Conservation (phyloP, 2,888 invertebrate genomes). For the Ditylenchus weischeri region DNA sequence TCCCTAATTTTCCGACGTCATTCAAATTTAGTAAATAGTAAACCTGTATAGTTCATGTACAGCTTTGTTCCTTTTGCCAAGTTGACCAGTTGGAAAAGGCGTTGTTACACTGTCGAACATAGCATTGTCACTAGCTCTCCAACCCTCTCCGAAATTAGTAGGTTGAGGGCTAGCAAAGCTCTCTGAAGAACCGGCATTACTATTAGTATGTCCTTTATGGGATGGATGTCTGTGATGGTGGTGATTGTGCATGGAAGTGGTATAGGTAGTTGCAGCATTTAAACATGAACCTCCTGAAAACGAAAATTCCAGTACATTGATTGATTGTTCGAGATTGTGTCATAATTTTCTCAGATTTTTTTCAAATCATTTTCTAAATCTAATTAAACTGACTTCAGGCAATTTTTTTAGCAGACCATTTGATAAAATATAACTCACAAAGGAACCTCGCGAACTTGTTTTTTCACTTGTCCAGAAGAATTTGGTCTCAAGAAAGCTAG, state of each 20-base stretch:
- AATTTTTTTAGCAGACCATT: too few species aligned
- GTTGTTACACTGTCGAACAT: slow-evolving; percentile 38
- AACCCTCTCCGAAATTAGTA: slow-evolving; percentile 59
- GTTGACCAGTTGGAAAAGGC: slow-evolving; percentile 39
- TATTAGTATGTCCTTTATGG: background rate
- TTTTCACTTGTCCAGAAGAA: too few species aligned
- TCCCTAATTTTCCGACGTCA: too few species aligned
- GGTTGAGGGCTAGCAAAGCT: slow-evolving; percentile 24
- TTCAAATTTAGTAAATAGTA: background rate
- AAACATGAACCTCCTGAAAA: slow-evolving; percentile 9
- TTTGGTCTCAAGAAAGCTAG: too few species aligned
- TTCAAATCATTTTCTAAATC: too few species aligned
- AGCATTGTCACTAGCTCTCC: slow-evolving; percentile 61
- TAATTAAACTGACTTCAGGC: too few species aligned
- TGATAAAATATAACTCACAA: too few species aligned
- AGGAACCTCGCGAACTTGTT: too few species aligned
- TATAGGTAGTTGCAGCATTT: slow-evolving; percentile 15
- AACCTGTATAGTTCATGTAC: slow-evolving; percentile 31
- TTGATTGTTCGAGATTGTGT: background rate
- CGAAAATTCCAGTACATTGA: background rate
- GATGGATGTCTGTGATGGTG: slow-evolving; percentile 3
- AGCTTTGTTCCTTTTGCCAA: slow-evolving; percentile 32
- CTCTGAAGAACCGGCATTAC: slow-evolving; percentile 12
- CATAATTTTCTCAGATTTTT: too few species aligned
- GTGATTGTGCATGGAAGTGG: slow-evolving; percentile 1